Conservation (phyloP, 1,140 invertebrate genomes). For the Agraylea sexmaculata region DNA sequence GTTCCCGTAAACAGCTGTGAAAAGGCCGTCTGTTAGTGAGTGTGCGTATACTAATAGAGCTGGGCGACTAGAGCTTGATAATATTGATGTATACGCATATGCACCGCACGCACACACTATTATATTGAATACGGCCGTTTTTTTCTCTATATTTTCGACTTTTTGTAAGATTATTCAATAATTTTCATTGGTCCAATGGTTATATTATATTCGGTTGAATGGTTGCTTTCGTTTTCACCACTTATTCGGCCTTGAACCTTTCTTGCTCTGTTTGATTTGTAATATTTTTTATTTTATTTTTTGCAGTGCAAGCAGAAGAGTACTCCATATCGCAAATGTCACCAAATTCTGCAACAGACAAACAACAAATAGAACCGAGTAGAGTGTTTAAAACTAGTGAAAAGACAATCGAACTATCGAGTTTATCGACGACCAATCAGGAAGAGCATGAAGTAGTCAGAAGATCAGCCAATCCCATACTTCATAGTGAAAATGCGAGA, state of each 20-base stretch:
- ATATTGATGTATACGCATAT: too few species aligned
- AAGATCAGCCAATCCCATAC: constrained; percentile 30
- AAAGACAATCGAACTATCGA: constrained; percentile 30
- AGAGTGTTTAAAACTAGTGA: constrained; percentile 24
- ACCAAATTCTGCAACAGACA: constrained; percentile 35
- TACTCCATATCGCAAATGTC: constrained; percentile 45
- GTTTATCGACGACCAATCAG: constrained; percentile 29
- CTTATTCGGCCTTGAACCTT: neutral
- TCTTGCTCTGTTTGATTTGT: neutral
- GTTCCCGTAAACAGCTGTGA: too few species aligned
- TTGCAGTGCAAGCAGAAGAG: constrained; percentile 39
- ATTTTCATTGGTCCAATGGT: too few species aligned
- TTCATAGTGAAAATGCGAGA: constrained; percentile 23
- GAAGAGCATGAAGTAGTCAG: constrained; percentile 26
- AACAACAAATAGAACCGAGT: constrained; percentile 19
- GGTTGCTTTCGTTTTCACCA: too few species aligned
- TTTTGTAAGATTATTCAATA: too few species aligned
- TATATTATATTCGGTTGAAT: too few species aligned
- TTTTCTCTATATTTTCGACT: too few species aligned
- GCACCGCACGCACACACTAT: too few species aligned
- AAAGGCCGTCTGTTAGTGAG: too few species aligned
- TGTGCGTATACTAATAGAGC: too few species aligned
- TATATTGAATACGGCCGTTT: too few species aligned
- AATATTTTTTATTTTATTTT: constrained; percentile 19
- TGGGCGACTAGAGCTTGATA: too few species aligned